Conservation (phyloP, 2,888 invertebrate species). For the Nephrotoma guestfalica region DNA sequence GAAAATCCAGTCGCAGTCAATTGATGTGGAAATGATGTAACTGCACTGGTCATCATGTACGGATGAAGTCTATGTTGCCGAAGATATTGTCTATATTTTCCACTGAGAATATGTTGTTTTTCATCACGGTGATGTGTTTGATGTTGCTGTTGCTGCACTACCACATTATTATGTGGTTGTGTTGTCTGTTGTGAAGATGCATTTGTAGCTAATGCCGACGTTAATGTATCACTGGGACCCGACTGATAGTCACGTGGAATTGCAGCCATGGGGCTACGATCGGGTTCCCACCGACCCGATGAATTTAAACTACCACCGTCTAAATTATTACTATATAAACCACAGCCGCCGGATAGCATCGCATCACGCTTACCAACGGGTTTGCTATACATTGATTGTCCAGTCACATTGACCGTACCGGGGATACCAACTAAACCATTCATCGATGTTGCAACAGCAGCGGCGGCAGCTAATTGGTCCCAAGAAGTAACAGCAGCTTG, state of each 20-base stretch:
- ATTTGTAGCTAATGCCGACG: constrained; percentile 5
- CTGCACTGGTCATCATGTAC: constrained; percentile 36
- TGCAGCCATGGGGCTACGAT: constrained; percentile 33
- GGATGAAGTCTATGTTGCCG: constrained; percentile 42
- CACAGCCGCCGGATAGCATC: constrained; percentile 31
- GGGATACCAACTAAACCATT: constrained; percentile 12
- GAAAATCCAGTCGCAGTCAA: constrained; percentile 31
- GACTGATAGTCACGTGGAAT: constrained; percentile 35
- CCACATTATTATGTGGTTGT: constrained; percentile 14
- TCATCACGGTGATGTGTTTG: constrained; percentile 1
- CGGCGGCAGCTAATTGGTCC: constrained; percentile 26
- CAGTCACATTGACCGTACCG: constrained; percentile 9
- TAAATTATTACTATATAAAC: constrained; percentile 8
- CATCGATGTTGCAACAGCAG: constrained; percentile 22
- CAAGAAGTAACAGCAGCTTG: constrained; percentile 21
- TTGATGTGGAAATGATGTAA: constrained; percentile 37
- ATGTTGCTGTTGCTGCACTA: constrained; percentile 11
- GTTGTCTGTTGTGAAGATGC: not conserved
- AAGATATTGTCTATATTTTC: constrained; percentile 42
- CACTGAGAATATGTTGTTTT: constrained; percentile 29
- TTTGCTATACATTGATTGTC: constrained; percentile 15
- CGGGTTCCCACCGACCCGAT: constrained; percentile 18
- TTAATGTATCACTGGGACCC: constrained; percentile 24
- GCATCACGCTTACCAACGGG: constrained; percentile 30
- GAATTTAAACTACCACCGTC: constrained; percentile 6